Base-by-base conservation (phyloP, 2,113 vertebrate genomes). In the Tretioscincus oriximinensis region DNA sequence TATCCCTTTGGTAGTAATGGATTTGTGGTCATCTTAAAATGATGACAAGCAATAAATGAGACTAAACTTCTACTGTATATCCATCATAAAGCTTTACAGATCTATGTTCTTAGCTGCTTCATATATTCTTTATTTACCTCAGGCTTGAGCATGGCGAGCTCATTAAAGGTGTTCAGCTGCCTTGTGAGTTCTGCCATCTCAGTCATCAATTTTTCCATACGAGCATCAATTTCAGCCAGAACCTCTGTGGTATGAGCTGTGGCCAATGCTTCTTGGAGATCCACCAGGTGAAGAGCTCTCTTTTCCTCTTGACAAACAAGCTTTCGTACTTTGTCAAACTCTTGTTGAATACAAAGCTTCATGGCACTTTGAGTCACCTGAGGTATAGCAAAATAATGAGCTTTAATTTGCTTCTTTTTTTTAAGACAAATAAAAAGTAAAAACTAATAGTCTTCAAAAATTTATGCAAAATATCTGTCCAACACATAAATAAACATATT, bases 171-270 rank as follows among this genome's bases (percentile, higher is more conserved):
- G 78, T 92, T 94, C 58, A 90, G 92, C 88, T 97, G 94, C 81
- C 93, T 94, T 77, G 95, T 97, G 90, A 97, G 95, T 92, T 94
- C 95, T 84, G 92, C 94, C 95, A 97, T 97, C 84, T 97, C 96
- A 73, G 96, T 95, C 88, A 96, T 96, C 78, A 96, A 87, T 26
- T 95, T 95, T 88, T 95, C 93, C 1, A 96, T 93, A 77, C 95
- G 88, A 9, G 94, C 89, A 0, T 76, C 88, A 85, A 97, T 96
- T 86, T 97, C 95, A 1, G 96, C 94, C 18, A 97, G 93, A 80
- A 95, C 94, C 84, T 92, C 95, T 1, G 95, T 94, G 10, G 97
- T 95, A 47, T 95, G 95, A 24, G 95, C 96, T 0, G 95, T 96
- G 85, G 96, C 90, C 85, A 94, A 95, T 0, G 96, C 95, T 90